Evolutionary conservation across 2,113 vertebrate species (phyloP), one percentile per base, ranked within the genome.

Genomic region (Ovis aries): DNA sequence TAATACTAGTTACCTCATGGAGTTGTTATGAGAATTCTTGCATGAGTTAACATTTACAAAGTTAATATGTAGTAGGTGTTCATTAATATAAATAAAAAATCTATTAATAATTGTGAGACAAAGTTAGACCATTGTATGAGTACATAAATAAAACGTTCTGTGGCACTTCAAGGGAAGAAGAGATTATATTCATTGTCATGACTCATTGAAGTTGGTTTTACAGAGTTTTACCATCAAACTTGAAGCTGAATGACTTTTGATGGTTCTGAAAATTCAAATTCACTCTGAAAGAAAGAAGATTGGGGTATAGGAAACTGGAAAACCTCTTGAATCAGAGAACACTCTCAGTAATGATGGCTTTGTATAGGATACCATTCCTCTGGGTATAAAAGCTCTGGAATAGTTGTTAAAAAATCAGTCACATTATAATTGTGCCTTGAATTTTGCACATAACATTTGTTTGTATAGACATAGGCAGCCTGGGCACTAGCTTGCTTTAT

Each of bases 211-310:
- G 91, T 23, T 82, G 88, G 16, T 77, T 36, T 94, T 89, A 64
- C 21, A 84, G 40, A 77, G 55, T 90, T 95, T 95, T 94, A 31
- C 14, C 45, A 83, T 95, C 80, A 83, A 12, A 94, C 57, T 95
- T 74, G 31, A 92, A 84, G 52, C 3, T 85, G 27, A 91, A 82
- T 85, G 83, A 87, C 77, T 95, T 97, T 96, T n/a, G 59, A 86
- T 17, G 59, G 33, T 91, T 97, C 52, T 67, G 78, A 88, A 97
- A 97, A 94, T 91, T 97, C 86, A 91, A 67, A 95, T 82, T 90
- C 40, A 50, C 64, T 91, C 59, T 71, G 53, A 97, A 89, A 91
- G 80, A 97, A 81, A 83, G n/a, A 97, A 86, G 36, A 97, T 90
- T 53, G 10, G 3, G 71, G 13, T 14, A 90, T 60, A 94, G 45